phyloP scores from a whole-genome alignment of 2,888 invertebrate species.

The Dioctria rufipes region DNA sequence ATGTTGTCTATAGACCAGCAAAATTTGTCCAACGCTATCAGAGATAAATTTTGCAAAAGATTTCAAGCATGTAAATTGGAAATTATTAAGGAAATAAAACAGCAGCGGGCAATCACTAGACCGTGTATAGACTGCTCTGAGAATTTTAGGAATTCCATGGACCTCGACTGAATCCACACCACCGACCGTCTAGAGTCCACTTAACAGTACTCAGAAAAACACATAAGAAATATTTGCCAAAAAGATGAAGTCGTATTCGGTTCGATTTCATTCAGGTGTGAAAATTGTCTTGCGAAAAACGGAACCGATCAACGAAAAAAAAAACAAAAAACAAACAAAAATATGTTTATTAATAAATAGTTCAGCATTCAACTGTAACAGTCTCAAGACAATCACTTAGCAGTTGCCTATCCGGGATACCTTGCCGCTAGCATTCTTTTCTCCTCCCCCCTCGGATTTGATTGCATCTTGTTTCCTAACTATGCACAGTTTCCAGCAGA shows the following conservation, averaged over 20 bases:
- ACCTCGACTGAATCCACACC: neutral
- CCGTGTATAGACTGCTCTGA: neutral
- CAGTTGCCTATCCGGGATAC: neutral
- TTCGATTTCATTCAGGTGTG: conserved; percentile 29
- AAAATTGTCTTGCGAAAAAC: conserved; percentile 30
- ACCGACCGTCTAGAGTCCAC: no score
- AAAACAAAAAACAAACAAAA: no score
- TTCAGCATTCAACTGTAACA: neutral
- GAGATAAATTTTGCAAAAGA: no score
- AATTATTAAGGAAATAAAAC: no score
- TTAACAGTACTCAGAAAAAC: neutral
- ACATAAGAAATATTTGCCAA: neutral
- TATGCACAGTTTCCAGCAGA: no score
- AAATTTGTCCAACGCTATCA: no score
- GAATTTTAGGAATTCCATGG: conserved; percentile 6
- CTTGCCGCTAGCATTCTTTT: neutral
- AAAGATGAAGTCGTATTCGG: neutral
- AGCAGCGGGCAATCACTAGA: no score
- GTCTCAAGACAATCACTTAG: neutral
- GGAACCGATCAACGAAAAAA: neutral
- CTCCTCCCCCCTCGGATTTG: no score
- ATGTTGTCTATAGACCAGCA: no score
- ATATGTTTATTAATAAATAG: conserved; percentile 21
- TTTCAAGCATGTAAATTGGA: no score
- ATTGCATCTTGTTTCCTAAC: no score